Base-by-base conservation (phyloP, 2,888 invertebrate species). In the Sminthurides aquaticus region DNA sequence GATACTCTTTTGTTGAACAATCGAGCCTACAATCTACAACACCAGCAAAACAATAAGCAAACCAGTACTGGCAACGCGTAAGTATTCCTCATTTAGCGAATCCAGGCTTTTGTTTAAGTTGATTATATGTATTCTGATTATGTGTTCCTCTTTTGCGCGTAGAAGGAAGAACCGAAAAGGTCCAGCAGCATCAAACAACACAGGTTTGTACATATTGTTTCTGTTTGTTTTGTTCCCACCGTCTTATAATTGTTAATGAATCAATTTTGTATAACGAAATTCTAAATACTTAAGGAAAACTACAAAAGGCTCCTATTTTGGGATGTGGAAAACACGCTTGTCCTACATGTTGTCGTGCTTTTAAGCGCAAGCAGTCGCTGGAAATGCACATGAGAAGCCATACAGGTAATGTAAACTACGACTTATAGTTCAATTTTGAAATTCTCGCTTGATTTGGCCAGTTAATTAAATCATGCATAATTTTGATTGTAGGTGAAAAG, bases 301-400 rank as follows among this genome's bases (percentile, higher is more conserved):
- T 56, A 27, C 59, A 58, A 49, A 64, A 64, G 64, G 20, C 59
- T 2, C 59, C 64, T n/a, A 60, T 60, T n/a, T 54, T 64, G 64
- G 64, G 64, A 2, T 64, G 43, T 48, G 64, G 62, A 20, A 62
- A 62, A 48, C 64, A 64, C 60, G 54, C 64, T 49, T 64, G 64
- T 54, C 60, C 54, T 55, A 64, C 64, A 22, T 64, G 64, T 64
- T 43, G 64, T 15, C 34, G 64, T 26, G 64, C 62, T 25, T 62
- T 62, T 25, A 62, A 62, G 48, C 55, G 63, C 27, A 73, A 73
- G 34, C 73, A 73, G 64, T 70, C 70, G 27, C 66, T 73, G 67
- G 73, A 73, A 58, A 73, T 73, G 69, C 73, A 73, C 52, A 73
- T 73, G 73, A 65, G 73, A 57, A 71, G 70, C 57, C 71, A 73